These are phyloP conservation scores for Leptinotarsa peninsularis DNA, from an alignment of 2,888 invertebrate species.

Conservation along the genomic window DNA sequence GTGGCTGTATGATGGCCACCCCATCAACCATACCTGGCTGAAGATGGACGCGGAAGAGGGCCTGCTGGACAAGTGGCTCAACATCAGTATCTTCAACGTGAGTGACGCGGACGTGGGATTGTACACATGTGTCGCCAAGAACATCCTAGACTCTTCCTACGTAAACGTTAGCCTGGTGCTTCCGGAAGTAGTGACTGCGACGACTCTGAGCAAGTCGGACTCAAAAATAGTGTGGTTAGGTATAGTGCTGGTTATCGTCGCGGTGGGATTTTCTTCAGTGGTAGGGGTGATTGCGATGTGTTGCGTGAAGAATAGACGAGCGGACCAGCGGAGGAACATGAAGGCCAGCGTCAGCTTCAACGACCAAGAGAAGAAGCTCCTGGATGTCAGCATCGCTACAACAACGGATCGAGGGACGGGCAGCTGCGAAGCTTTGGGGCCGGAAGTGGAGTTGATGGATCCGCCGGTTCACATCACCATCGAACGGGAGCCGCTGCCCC, in stretches of 20 bases:
- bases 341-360: slow-evolving; percentile 86
- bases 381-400: slow-evolving; percentile 83
- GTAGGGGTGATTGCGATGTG: slow-evolving; percentile 73
- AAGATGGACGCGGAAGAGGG: slow-evolving; percentile 67
- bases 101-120: slow-evolving; percentile 86
- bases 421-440: slow-evolving; percentile 69
- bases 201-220: slow-evolving; percentile 80
- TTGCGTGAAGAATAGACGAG: slow-evolving; percentile 69
- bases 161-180: slow-evolving; percentile 75
- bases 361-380: slow-evolving; percentile 88
- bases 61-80: slow-evolving; percentile 75
- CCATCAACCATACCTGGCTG: slow-evolving; percentile 70
- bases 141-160: slow-evolving; percentile 73
- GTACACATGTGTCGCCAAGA: slow-evolving; percentile 84
- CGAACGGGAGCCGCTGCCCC: slow-evolving; percentile 65
- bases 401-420: slow-evolving; percentile 74
- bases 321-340: slow-evolving; percentile 75
- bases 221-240: slow-evolving; percentile 79
- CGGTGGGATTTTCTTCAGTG: slow-evolving; percentile 73
- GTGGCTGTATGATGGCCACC: slow-evolving; percentile 84
- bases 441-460: slow-evolving; percentile 68
- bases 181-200: slow-evolving; percentile 79
- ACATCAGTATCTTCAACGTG: slow-evolving; percentile 85
- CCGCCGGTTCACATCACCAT: slow-evolving; percentile 69
- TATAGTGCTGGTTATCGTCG: slow-evolving; percentile 78